phyloP scores from a whole-genome alignment of 2,888 invertebrate genomes.

The Ormyrus labotus region DNA sequence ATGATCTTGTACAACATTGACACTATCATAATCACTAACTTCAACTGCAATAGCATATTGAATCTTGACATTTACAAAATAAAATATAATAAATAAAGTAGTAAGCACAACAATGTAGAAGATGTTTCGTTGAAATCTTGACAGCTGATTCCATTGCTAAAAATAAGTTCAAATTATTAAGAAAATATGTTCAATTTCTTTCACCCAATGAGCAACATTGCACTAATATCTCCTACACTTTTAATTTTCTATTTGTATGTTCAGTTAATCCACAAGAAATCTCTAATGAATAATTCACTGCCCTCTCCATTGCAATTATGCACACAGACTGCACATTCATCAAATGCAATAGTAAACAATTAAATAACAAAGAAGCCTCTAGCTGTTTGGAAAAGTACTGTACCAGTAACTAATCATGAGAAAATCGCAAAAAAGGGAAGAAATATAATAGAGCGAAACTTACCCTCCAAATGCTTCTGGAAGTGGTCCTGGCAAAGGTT shows the following conservation, averaged over 20 bases:
- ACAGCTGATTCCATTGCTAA: constrained; percentile 91
- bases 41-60: constrained; percentile 68
- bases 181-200: background rate
- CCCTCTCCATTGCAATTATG: no score
- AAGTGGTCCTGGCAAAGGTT: constrained; percentile 66
- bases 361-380: background rate
- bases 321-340: no score
- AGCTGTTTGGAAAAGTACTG: background rate
- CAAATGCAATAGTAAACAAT: background rate
- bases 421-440: background rate
- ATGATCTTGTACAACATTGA: constrained; percentile 64
- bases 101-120: constrained; percentile 81
- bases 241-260: background rate
- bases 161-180: constrained; percentile 68
- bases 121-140: constrained; percentile 88
- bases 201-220: background rate
- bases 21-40: constrained; percentile 66
- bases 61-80: constrained; percentile 79
- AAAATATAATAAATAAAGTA: constrained; percentile 79
- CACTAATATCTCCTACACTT: background rate
- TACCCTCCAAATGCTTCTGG: constrained; percentile 76
- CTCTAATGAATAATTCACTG: background rate
- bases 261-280: background rate
- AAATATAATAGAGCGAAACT: constrained; percentile 52
- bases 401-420: no score